These are phyloP conservation scores for Anthophora plumipes DNA, from an alignment of 2,888 invertebrate species.

Conservation along the genomic window DNA sequence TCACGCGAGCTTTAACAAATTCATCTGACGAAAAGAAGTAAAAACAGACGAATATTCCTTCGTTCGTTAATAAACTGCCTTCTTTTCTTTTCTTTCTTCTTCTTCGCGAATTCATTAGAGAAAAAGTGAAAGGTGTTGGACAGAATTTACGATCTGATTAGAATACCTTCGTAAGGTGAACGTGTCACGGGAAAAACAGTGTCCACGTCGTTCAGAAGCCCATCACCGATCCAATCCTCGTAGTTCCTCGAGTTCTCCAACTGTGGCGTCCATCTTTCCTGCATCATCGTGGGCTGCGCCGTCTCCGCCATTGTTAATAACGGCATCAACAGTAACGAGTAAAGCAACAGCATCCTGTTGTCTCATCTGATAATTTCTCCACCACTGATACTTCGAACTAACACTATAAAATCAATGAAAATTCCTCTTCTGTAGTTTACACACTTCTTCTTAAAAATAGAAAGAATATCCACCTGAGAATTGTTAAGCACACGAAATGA, in stretches of 20 bases:
- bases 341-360: conserved; percentile 72
- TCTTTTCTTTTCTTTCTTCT: no score
- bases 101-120: no score
- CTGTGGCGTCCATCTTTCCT: conserved; percentile 32
- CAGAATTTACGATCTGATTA: background rate
- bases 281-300: conserved; percentile 48
- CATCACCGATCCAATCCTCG: conserved; percentile 71
- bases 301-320: conserved; percentile 66
- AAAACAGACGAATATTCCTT: background rate
- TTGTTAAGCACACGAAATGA: background rate
- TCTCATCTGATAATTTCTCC: conserved; percentile 49
- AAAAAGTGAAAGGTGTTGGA: no score
- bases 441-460: no score
- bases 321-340: conserved; percentile 70
- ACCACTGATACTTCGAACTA: background rate
- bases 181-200: conserved; percentile 63
- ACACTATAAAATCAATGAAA: background rate
- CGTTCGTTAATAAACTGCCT: no score
- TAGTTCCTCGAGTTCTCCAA: conserved; percentile 43
- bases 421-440: no score
- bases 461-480: background rate
- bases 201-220: conserved; percentile 70
- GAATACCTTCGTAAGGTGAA: conserved; percentile 70
- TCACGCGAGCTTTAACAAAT: background rate
- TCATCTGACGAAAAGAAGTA: background rate